Evolutionary conservation across 2,888 invertebrate species (phyloP).

Genomic region (Buathra laborator): DNA sequence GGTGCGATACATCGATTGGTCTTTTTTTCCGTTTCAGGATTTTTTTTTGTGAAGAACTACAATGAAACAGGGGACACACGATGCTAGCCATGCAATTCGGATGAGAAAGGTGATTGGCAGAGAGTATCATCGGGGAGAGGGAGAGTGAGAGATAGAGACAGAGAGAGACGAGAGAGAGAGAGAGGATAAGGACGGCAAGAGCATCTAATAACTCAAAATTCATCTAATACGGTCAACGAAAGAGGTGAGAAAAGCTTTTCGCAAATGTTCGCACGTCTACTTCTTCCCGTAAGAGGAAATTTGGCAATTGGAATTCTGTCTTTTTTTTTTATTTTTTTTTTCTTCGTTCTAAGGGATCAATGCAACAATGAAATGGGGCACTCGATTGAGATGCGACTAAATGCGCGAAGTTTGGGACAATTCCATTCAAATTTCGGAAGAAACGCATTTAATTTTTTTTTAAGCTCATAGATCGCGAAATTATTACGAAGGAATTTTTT

Average conservation of each 20-base stretch:
- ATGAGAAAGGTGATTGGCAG: constrained; percentile 52
- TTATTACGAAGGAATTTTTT: constrained; percentile 22
- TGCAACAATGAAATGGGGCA: constrained; percentile 30
- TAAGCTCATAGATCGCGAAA: constrained; percentile 42
- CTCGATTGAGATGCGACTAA: constrained; percentile 14
- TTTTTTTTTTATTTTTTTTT: constrained; percentile 3
- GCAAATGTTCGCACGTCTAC: constrained; percentile 68
- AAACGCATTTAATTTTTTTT: constrained; percentile 27
- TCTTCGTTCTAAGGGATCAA: constrained; percentile 29
- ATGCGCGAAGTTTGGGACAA: background rate
- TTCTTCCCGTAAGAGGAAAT: constrained; percentile 65
- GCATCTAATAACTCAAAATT: constrained; percentile 65
- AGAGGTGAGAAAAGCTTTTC: constrained; percentile 63
- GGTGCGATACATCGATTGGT: constrained; percentile 27
- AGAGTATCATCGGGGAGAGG: background rate
- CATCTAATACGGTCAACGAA: constrained; percentile 60
- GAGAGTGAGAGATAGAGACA: background rate
- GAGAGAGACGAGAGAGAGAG: background rate
- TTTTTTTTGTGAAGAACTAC: constrained; percentile 66
- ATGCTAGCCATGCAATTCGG: constrained; percentile 78
- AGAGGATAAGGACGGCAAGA: constrained; percentile 51
- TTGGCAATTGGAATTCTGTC: background rate
- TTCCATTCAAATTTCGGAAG: background rate
- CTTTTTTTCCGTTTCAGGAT: constrained; percentile 28
- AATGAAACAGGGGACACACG: constrained; percentile 73